Conservation (phyloP, 2,888 invertebrate genomes). For the Lapara coniferarum region DNA sequence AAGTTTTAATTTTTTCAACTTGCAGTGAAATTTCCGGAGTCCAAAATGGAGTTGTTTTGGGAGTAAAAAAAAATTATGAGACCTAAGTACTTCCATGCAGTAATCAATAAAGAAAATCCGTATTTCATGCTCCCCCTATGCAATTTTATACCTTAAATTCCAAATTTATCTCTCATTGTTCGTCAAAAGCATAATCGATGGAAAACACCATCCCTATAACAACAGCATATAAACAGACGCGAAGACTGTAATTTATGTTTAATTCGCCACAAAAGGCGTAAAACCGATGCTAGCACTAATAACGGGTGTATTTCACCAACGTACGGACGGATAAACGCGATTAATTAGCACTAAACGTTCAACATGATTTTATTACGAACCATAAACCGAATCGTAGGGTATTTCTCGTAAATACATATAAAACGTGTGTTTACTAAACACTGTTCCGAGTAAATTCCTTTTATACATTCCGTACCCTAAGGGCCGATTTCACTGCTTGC, state of each 20-base stretch:
- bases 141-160: too few relatives aligned
- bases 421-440: background rate
- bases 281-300: constrained; percentile 7
- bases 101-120: too few relatives aligned
- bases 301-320: background rate
- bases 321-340: constrained; percentile 9
- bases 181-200: too few relatives aligned
- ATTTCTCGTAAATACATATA: constrained; percentile 1
- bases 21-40: too few relatives aligned
- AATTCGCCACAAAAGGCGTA: constrained; percentile 11
- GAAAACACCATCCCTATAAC: background rate
- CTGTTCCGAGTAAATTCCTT: background rate
- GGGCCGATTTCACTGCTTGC: too few relatives aligned
- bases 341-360: constrained; percentile 14
- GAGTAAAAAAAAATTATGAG: too few relatives aligned
- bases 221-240: background rate
- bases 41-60: too few relatives aligned
- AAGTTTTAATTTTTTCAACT: too few relatives aligned
- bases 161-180: too few relatives aligned
- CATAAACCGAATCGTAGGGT: background rate
- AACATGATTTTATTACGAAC: constrained; percentile 14
- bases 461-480: too few relatives aligned
- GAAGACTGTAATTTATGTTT: constrained; percentile 5
- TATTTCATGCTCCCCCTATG: too few relatives aligned
- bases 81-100: too few relatives aligned